Evolutionary conservation across 2,888 invertebrate genomes (phyloP), one percentile per base, ranked within the genome.

Genomic region (Acronicta alni): DNA sequence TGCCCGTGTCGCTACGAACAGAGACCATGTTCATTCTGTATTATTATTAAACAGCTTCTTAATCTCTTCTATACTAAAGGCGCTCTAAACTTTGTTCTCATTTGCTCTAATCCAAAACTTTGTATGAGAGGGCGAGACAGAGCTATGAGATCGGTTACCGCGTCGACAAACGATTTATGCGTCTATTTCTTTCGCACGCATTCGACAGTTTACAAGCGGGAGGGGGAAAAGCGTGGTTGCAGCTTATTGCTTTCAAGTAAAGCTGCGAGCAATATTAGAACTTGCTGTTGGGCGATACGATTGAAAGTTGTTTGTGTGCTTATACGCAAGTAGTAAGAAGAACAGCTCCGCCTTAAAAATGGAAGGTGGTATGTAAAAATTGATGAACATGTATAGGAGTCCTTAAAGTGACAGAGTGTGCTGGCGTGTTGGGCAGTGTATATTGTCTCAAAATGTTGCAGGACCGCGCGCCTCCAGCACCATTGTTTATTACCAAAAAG

Each of bases 291-390:
- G 0, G 0, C 0, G 0, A 16, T 80, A 85, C 54, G 63, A 81
- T 57, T 46, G 76, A 82, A 56, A 64, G 72, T 82, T 59, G 8
- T 57, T 37, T 75, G 62, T 35, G 2, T 1, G 0, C 0, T 61
- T 60, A 49, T 60, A 67, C 78, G 77, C 81, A 84, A 86, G 89
- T 85, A 83, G 81, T 85, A 79, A 82, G 86, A 91, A 91, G 87
- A 90, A 89, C 91, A 93, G 92, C 93, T 92, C 94, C 94, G 93
- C 94, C 94, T 94, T 93, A 94, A 94, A 94, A 94, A 93, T 94
- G 93, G 94, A 93, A 94, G 94, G 93, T 94, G 93, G 94, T 93
- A 93, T 94, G 93, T 94, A 94, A 94, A 94, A 94, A 94, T 94
- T 94, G 90, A 94, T 94, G 93, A 93, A 94, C 93, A 93, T 92